Evolutionary conservation across 2,113 vertebrate species (phyloP), one percentile per base, ranked within the genome.

Genomic region (Poecilia latipinna): DNA sequence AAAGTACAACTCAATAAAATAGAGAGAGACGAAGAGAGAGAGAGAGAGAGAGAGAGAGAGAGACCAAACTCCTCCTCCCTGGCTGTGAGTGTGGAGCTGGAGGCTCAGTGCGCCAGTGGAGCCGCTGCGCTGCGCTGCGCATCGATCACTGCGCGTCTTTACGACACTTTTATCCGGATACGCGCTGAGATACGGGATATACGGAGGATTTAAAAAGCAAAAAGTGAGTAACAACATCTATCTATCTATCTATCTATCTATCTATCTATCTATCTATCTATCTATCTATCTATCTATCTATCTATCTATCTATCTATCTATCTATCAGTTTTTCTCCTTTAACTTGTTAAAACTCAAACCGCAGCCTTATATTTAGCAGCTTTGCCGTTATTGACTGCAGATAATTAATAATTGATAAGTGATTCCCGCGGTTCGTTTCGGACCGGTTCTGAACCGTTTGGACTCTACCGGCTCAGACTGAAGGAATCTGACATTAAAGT

Each of bases 401-500:
- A 72, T 51, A 7, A 74, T 90, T 42, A 87, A 85, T 87, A 87
- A 86, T 87, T 87, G 26, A 87, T 82, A 72, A 86, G 85, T 51
- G 70, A 44, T 12, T 12, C 32, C 22, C 17, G 17, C 19, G 15
- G 29, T 31, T 63, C 19, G n/a, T 10, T 32, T 22, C 7, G 35
- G 35, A 37, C 35, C 35, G 35, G 35, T 37, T 37, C 35, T 2
- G 35, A 11, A 11, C 35, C 8, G 35, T 37, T 37, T 11, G 35
- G 35, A 35, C 35, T 37, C 32, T 7, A 51, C 22, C 22, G 17
- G 48, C 19, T 51, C 44, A 48, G 44, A 4, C 4, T 48, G 12
- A 5, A 17, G 44, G 15, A 13, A 48, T 19, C 15, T 17, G 15
- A 17, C 15, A 12, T n/a, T n/a, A n/a, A n/a, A n/a, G n/a, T 42